Evolutionary conservation across 2,113 vertebrate species (phyloP).

Genomic region (Lanius ludovicianus): DNA sequence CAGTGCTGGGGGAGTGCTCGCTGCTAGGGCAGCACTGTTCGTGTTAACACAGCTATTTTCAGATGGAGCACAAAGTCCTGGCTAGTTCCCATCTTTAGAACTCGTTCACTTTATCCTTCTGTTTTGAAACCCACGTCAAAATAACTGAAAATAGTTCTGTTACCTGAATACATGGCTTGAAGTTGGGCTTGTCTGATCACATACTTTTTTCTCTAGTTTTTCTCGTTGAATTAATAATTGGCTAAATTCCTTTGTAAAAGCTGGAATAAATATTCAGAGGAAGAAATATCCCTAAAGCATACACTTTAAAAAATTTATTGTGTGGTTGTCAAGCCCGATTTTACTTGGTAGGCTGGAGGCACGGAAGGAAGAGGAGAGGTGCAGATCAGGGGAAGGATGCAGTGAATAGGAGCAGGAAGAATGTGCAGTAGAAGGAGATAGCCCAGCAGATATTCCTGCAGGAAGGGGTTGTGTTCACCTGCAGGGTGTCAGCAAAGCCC

Average conservation of each 20-base stretch:
- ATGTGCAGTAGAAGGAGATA: background rate
- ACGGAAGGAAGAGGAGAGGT: conserved; percentile 40
- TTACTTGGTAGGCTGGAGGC: conserved; percentile 55
- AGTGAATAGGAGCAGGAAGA: background rate
- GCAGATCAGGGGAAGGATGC: conserved; percentile 38
- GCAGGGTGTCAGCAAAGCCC: background rate
- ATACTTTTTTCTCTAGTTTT: background rate
- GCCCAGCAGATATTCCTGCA: background rate
- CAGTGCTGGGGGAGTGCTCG: background rate
- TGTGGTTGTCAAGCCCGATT: conserved; percentile 49
- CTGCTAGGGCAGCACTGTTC: background rate
- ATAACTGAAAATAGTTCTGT: background rate
- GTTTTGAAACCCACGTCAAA: conserved; percentile 2
- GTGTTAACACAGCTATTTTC: background rate
- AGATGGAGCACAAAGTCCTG: background rate
- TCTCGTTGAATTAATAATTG: conserved; percentile 41
- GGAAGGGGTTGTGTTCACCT: background rate
- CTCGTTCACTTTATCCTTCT: background rate
- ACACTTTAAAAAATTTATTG: conserved; percentile 57
- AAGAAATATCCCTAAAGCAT: conserved; percentile 51
- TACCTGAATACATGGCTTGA: background rate
- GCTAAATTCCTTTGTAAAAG: conserved; percentile 64
- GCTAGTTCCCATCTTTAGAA: background rate
- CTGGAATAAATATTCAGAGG: conserved; percentile 48
- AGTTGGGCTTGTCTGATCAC: background rate